Evolutionary conservation across 2,113 vertebrate species (phyloP).

Genomic region (Uropsilus gracilis): DNA sequence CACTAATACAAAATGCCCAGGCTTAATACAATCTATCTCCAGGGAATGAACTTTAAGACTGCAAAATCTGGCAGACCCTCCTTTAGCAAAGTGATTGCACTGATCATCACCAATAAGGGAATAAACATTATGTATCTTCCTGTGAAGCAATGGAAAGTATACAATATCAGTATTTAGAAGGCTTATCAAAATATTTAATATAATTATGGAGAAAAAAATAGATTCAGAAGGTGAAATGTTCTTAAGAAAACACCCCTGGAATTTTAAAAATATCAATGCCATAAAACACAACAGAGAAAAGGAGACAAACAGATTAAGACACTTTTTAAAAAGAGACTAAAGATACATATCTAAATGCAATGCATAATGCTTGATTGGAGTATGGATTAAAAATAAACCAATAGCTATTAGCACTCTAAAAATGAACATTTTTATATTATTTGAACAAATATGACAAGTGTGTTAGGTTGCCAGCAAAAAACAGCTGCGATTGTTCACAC

Average conservation of each 20-base stretch:
- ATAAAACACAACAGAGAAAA: slow-evolving; percentile 14
- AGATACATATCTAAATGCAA: slow-evolving; percentile 20
- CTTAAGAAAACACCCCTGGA: not conserved
- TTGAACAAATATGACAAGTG: not conserved
- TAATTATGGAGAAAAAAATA: slow-evolving; percentile 21
- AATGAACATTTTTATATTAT: not conserved
- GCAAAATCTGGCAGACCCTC: not conserved
- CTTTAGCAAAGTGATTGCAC: not conserved
- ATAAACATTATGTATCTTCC: not conserved
- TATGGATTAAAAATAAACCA: not conserved
- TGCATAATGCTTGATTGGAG: not conserved
- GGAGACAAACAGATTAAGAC: not conserved
- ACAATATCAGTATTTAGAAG: slow-evolving; percentile 17
- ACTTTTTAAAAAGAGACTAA: not conserved
- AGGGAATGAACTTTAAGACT: not conserved
- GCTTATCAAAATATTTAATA: not conserved
- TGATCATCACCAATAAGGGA: not conserved
- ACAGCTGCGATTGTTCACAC: not conserved
- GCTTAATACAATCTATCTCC: not conserved
- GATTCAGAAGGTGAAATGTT: not conserved
- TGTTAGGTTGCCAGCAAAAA: not conserved
- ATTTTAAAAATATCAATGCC: not conserved
- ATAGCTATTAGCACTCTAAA: not conserved
- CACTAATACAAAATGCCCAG: not conserved
- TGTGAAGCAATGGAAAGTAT: not conserved